phyloP scores from a whole-genome alignment of 1,140 invertebrate species.

The Aphis craccivora region DNA sequence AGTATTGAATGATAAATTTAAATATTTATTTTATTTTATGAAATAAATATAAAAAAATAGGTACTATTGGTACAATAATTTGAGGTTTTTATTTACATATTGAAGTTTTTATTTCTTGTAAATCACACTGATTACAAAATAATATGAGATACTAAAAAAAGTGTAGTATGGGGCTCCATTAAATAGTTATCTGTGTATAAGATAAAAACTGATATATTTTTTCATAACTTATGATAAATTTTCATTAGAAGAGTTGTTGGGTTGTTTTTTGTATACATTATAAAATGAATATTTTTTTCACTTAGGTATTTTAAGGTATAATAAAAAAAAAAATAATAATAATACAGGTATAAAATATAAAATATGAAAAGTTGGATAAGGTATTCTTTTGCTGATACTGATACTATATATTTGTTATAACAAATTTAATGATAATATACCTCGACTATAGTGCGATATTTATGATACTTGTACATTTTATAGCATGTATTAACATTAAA shows the following conservation, averaged over 20 bases:
- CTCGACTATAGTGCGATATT: background rate
- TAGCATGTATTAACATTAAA: background rate
- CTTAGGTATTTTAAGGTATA: background rate
- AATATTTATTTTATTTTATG: background rate
- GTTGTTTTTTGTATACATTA: background rate
- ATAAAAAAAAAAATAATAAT: background rate
- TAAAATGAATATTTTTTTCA: background rate
- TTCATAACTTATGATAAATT: background rate
- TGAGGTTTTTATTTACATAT: background rate
- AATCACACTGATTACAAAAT: background rate
- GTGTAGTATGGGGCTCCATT: background rate
- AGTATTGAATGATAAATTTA: background rate
- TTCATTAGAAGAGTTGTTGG: background rate
- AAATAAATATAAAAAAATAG: background rate
- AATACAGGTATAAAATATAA: background rate
- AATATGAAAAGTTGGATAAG: background rate
- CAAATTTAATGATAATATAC: constrained; percentile 3
- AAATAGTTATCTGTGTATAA: background rate
- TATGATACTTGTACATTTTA: background rate
- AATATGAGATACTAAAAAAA: background rate
- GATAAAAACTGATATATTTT: background rate
- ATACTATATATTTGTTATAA: background rate
- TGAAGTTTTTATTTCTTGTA: background rate
- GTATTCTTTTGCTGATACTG: background rate
- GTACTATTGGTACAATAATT: background rate